Percentiles rank a stretch among this genome's conserved stretches.
Evolutionary conservation across 2,888 invertebrate genomes (phyloP).

Genomic region (Acronicta psi): DNA sequence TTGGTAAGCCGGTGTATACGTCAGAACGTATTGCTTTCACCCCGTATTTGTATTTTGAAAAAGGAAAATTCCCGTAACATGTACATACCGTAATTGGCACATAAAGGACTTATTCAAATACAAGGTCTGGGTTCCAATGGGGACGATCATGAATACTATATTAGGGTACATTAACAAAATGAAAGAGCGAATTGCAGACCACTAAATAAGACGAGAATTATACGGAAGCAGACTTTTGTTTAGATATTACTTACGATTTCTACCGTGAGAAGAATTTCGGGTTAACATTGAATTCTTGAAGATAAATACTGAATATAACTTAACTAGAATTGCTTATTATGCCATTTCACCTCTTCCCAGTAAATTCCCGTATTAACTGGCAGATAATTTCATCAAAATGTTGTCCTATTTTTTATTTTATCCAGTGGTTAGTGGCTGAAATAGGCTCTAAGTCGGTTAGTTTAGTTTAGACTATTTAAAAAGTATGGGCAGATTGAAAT

Average conservation of each 20-base stretch:
- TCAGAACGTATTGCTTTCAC: constrained; percentile 9
- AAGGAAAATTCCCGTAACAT: constrained; percentile 31
- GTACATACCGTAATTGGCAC: constrained; percentile 34
- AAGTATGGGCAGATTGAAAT: too few relatives aligned
- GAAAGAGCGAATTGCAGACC: constrained; percentile 32
- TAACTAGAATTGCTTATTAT: too few relatives aligned
- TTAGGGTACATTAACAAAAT: constrained; percentile 43
- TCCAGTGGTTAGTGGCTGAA: too few relatives aligned
- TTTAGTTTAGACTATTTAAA: too few relatives aligned
- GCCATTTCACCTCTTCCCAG: too few relatives aligned
- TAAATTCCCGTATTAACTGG: too few relatives aligned
- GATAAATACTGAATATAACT: too few relatives aligned
- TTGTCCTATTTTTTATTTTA: too few relatives aligned
- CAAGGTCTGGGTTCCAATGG: constrained; percentile 28
- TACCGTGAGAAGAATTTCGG: background rate
- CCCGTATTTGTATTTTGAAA: constrained; percentile 41
- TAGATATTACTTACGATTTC: constrained; percentile 20
- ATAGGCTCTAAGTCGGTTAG: too few relatives aligned
- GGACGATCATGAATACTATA: constrained; percentile 37
- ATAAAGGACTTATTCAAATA: constrained; percentile 47
- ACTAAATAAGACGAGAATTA: constrained; percentile 42
- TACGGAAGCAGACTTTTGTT: constrained; percentile 19
- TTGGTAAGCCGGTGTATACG: constrained; percentile 22
- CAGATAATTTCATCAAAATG: too few relatives aligned
- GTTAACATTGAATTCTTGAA: background rate